Evolutionary conservation across 2,888 invertebrate genomes (phyloP).

Genomic region (Exocentrus adspersus): DNA sequence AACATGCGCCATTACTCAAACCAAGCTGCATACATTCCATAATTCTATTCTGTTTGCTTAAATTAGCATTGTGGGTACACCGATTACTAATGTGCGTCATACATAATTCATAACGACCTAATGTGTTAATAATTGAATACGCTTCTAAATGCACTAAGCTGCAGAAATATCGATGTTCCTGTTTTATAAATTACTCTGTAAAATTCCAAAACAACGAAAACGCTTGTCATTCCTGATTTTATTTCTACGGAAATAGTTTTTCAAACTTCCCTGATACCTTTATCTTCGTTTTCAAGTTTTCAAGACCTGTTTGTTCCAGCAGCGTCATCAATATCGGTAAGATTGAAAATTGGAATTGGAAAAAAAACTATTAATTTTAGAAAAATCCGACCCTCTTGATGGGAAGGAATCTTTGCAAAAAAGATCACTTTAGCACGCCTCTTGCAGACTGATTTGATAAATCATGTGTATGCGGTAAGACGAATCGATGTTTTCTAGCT

Average conservation of each 20-base stretch:
- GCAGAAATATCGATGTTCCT: too few relatives aligned
- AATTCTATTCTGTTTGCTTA: background rate
- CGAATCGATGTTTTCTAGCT: background rate
- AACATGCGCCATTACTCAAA: background rate
- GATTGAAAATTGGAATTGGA: background rate
- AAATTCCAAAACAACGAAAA: background rate
- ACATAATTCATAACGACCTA: background rate
- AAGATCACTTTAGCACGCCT: background rate
- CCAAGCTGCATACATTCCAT: background rate
- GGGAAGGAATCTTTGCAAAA: background rate
- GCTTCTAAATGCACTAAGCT: background rate
- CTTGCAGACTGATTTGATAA: background rate
- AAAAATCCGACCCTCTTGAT: background rate
- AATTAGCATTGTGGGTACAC: conserved; percentile 1
- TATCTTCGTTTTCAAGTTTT: too few relatives aligned
- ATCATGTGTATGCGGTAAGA: conserved; percentile 2
- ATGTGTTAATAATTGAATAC: background rate
- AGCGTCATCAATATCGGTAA: too few relatives aligned
- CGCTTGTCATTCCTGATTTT: too few relatives aligned
- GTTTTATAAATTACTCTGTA: too few relatives aligned
- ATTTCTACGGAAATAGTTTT: too few relatives aligned
- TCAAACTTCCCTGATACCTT: too few relatives aligned
- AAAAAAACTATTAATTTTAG: conserved; percentile 6
- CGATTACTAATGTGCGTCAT: background rate
- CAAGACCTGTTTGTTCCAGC: too few relatives aligned